These are phyloP conservation scores for Alosa alosa DNA, from an alignment of 2,113 vertebrate genomes.

Conservation along the genomic window DNA sequence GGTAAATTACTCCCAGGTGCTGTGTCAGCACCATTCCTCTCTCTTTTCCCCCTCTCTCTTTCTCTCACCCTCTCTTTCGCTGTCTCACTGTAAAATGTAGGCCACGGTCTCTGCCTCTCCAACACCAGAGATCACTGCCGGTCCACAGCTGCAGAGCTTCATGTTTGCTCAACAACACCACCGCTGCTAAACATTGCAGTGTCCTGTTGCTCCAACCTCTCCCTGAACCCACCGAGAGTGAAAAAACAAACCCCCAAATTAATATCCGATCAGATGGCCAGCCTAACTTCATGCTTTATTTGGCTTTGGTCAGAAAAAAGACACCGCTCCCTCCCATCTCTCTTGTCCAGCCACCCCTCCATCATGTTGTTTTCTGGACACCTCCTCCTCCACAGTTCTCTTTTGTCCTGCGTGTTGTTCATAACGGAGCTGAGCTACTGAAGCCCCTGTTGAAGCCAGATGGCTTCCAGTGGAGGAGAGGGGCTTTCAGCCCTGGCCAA, in stretches of 20 bases:
- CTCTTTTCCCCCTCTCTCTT: neutral
- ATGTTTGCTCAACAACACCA: constrained; percentile 9
- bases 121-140: neutral
- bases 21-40: neutral
- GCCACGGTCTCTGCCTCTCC: neutral
- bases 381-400: constrained; percentile 47
- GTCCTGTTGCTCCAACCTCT: constrained; percentile 14
- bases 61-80: neutral
- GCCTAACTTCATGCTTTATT: neutral
- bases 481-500: constrained; percentile 50
- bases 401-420: constrained; percentile 47
- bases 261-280: constrained; percentile 8
- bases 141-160: constrained; percentile 1
- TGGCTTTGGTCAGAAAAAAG: neutral
- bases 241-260: neutral
- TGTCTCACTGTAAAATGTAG: neutral
- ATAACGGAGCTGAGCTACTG: constrained; percentile 11
- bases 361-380: neutral
- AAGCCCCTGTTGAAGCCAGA: constrained; percentile 9
- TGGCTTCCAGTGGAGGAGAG: constrained; percentile 43
- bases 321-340: neutral
- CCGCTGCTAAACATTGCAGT: neutral
- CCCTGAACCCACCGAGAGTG: neutral
- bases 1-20: constrained; percentile 2
- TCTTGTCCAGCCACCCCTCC: neutral